Conservation (phyloP, 1,140 invertebrate genomes). For the Calycopis cecrops region DNA sequence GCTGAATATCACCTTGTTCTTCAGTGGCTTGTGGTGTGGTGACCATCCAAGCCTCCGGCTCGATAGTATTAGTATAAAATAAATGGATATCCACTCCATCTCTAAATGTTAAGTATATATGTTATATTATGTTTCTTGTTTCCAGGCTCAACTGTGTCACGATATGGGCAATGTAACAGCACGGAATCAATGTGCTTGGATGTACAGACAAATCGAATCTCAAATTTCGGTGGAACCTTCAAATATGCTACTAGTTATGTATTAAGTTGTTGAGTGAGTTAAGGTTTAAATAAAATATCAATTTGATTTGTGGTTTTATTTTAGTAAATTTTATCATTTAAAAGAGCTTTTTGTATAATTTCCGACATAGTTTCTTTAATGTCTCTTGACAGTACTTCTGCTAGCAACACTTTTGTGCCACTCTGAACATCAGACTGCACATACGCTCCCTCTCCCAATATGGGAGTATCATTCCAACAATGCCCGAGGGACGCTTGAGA, state of each 20-base stretch:
- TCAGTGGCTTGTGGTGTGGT: too few relatives aligned
- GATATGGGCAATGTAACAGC: constrained; percentile 79
- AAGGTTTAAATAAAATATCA: constrained; percentile 11
- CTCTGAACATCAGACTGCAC: constrained; percentile 71
- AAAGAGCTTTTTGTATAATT: constrained; percentile 76
- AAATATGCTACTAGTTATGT: constrained; percentile 63
- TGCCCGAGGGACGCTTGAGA: constrained; percentile 87
- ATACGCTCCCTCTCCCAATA: constrained; percentile 73
- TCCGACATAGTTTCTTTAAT: constrained; percentile 79
- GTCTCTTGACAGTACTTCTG: constrained; percentile 78
- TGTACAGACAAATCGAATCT: constrained; percentile 82
- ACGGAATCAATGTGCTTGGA: constrained; percentile 83
- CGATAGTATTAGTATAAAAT: too few relatives aligned
- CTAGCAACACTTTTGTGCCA: constrained; percentile 71
- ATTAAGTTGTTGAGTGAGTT: constrained; percentile 36
- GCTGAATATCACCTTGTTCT: too few relatives aligned
- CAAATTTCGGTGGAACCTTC: constrained; percentile 76
- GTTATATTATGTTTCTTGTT: constrained; percentile 33
- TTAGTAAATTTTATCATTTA: constrained; percentile 77
- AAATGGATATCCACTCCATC: too few relatives aligned
- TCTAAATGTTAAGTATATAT: constrained; percentile 8
- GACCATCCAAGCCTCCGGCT: too few relatives aligned
- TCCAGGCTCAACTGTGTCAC: constrained; percentile 80
- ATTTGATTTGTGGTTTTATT: constrained; percentile 17
- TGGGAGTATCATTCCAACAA: constrained; percentile 77